Conservation (phyloP, 2,888 invertebrate species). For the Chrysolina haemoptera region DNA sequence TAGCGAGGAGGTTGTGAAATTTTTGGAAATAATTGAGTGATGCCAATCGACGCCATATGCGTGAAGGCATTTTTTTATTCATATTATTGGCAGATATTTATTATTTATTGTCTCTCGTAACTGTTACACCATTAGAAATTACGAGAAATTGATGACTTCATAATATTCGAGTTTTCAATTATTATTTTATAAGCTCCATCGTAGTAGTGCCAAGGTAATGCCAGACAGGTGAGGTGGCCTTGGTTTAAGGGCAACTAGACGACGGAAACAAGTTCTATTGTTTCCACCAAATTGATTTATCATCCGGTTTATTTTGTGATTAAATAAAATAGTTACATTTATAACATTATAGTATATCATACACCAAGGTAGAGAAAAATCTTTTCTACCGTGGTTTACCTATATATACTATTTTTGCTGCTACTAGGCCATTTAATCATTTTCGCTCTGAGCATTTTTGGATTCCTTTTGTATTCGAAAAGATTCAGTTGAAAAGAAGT, state of each 20-base stretch:
- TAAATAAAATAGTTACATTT: too few relatives aligned
- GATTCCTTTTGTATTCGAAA: too few relatives aligned
- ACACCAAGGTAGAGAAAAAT: too few relatives aligned
- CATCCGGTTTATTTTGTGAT: not conserved
- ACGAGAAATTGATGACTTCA: not conserved
- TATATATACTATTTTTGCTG: too few relatives aligned
- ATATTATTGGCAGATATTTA: not conserved
- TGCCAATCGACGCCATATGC: not conserved
- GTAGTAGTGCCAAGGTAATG: not conserved
- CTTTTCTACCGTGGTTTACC: too few relatives aligned
- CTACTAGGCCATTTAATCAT: too few relatives aligned
- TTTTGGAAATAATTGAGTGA: not conserved
- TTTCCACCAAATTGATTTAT: not conserved
- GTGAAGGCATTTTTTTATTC: not conserved
- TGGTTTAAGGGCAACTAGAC: not conserved
- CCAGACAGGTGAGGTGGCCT: not conserved
- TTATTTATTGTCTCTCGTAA: conserved; percentile 1
- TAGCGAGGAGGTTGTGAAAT: not conserved
- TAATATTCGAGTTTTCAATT: not conserved
- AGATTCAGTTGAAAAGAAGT: too few relatives aligned
- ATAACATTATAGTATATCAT: too few relatives aligned
- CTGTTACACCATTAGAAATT: conserved; percentile 1
- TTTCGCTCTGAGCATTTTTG: too few relatives aligned
- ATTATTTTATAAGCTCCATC: not conserved
- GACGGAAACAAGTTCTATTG: not conserved